Conservation (phyloP, 1,140 invertebrate species). For the Nautilus pompilius region DNA sequence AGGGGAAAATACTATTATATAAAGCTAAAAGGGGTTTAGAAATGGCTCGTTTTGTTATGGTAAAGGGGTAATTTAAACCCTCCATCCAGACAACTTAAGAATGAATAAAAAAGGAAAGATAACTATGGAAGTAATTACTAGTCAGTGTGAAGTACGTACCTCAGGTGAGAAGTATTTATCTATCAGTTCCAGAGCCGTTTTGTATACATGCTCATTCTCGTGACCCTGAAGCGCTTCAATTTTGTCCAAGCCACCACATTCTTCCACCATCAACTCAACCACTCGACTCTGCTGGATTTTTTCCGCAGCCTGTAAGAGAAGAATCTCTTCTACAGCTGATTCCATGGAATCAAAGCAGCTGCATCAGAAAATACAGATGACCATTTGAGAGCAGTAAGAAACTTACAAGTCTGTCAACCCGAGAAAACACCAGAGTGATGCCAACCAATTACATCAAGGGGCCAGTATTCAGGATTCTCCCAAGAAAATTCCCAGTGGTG, state of each 20-base stretch:
- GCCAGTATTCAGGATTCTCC: too few relatives aligned
- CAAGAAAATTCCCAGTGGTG: too few relatives aligned
- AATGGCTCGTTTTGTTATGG: too few relatives aligned
- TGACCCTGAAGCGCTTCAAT: constrained; percentile 96
- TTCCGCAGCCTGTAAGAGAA: constrained; percentile 37
- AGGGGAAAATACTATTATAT: too few relatives aligned
- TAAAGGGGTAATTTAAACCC: too few relatives aligned
- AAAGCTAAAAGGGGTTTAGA: too few relatives aligned
- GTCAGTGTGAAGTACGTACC: constrained; percentile 30
- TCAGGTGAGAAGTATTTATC: constrained; percentile 78
- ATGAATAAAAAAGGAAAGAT: too few relatives aligned
- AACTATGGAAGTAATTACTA: too few relatives aligned
- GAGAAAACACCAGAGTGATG: neutral
- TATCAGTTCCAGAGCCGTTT: constrained; percentile 94
- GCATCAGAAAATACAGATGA: neutral
- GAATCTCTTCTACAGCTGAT: too few relatives aligned
- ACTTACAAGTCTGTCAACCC: neutral
- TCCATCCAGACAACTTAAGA: too few relatives aligned
- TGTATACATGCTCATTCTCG: constrained; percentile 93
- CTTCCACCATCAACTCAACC: constrained; percentile 48
- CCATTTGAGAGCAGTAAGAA: neutral
- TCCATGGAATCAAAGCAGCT: neutral
- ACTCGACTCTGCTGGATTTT: constrained; percentile 35
- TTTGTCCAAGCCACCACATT: constrained; percentile 78
- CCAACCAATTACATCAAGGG: neutral